Conservation (phyloP, 2,113 vertebrate genomes). For the Cheilinus undulatus region DNA sequence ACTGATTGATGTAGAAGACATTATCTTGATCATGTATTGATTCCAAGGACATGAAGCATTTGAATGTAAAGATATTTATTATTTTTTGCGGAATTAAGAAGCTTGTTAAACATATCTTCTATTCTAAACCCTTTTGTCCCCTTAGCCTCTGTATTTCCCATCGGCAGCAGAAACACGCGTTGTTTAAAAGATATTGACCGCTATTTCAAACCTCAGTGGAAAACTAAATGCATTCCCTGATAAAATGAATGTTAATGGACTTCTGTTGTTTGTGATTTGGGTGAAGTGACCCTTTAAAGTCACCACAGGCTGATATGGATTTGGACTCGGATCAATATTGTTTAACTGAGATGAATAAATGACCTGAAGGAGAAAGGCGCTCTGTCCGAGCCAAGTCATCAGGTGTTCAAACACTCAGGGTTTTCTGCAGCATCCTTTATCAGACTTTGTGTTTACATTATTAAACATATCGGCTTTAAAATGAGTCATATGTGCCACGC, state of each 20-base stretch:
- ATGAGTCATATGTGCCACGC: background rate
- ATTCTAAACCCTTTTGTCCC: too few species aligned
- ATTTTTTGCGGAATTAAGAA: too few species aligned
- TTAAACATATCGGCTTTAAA: background rate
- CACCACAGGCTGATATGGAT: background rate
- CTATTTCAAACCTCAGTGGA: too few species aligned
- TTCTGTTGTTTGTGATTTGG: background rate
- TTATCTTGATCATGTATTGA: too few species aligned
- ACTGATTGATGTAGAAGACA: too few species aligned
- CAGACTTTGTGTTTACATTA: background rate
- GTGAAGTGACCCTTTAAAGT: conserved; percentile 13
- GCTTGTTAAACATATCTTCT: too few species aligned
- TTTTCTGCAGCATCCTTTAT: background rate
- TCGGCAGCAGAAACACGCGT: too few species aligned
- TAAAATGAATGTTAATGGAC: background rate
- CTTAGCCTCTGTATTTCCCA: too few species aligned
- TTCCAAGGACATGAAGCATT: too few species aligned
- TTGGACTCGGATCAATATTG: background rate
- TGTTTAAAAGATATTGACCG: too few species aligned
- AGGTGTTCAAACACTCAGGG: background rate
- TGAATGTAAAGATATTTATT: too few species aligned
- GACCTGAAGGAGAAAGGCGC: background rate
- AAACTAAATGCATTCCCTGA: too few species aligned
- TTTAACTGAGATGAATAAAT: background rate
- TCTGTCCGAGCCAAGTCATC: background rate